Evolutionary conservation across 2,888 invertebrate genomes (phyloP).

Genomic region (Nematopogon swammerdamellus): DNA sequence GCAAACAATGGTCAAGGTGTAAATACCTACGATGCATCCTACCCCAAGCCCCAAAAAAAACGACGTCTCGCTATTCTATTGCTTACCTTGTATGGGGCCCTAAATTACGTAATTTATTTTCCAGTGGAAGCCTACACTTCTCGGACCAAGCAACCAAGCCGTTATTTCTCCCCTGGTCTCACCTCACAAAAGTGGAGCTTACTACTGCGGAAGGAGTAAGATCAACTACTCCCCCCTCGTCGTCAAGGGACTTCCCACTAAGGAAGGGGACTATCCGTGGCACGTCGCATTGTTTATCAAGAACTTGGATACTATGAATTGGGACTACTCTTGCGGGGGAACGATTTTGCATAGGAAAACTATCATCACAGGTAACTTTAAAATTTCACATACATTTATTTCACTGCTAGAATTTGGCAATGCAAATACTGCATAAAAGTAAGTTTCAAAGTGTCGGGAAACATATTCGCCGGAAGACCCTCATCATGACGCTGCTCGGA

Average conservation of each 20-base stretch:
- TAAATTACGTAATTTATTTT: no score
- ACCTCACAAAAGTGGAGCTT: not conserved
- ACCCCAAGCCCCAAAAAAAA: no score
- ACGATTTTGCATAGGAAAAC: slow-evolving; percentile 22
- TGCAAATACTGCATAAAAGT: no score
- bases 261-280: slow-evolving; percentile 26
- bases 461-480: no score
- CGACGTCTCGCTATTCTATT: no score
- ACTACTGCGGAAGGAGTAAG: not conserved
- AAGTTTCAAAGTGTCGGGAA: no score
- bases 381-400: no score
- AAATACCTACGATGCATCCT: no score
- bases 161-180: not conserved
- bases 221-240: not conserved
- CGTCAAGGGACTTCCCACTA: not conserved
- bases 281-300: slow-evolving; percentile 33
- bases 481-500: no score
- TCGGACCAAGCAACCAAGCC: not conserved
- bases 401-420: no score
- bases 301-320: slow-evolving; percentile 25
- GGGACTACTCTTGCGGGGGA: slow-evolving; percentile 38
- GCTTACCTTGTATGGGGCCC: no score
- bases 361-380: slow-evolving; percentile 28
- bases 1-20: no score
- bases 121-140: not conserved